phyloP scores from a whole-genome alignment of 1,140 invertebrate species.

The Aphaenogaster ashmeadi region DNA sequence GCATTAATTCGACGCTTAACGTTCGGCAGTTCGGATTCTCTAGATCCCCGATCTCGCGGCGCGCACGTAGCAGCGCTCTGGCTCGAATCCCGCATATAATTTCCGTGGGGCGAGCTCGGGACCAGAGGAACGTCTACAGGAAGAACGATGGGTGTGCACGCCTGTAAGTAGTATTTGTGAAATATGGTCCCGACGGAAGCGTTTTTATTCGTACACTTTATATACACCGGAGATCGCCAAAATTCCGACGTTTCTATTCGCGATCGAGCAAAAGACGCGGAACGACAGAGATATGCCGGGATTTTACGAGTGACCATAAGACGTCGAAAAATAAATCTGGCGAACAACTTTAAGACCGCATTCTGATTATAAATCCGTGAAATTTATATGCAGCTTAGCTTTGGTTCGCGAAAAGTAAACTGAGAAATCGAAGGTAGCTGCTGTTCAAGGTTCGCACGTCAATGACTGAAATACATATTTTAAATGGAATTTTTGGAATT shows the following conservation, averaged over 20 bases:
- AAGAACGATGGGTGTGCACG: slow-evolving; percentile 74
- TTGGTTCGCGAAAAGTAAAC: background rate
- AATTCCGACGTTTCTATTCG: slow-evolving; percentile 70
- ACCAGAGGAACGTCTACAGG: slow-evolving; percentile 53
- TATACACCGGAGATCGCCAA: slow-evolving; percentile 72
- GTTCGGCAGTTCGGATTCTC: slow-evolving; percentile 58
- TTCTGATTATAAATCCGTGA: slow-evolving; percentile 22
- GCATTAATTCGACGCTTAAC: slow-evolving; percentile 72
- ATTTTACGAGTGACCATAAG: slow-evolving; percentile 45
- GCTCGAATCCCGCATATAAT: slow-evolving; percentile 77
- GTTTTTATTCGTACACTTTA: slow-evolving; percentile 74
- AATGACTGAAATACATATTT: background rate
- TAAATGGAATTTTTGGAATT: background rate
- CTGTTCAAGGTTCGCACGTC: background rate
- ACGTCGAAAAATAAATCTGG: slow-evolving; percentile 15
- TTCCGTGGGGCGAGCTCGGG: slow-evolving; percentile 60
- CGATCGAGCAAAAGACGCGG: slow-evolving; percentile 55
- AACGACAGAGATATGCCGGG: slow-evolving; percentile 13
- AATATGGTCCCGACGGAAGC: slow-evolving; percentile 75
- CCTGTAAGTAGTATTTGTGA: slow-evolving; percentile 76
- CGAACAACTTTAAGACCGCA: background rate
- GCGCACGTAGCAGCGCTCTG: slow-evolving; percentile 60
- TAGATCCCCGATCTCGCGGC: slow-evolving; percentile 16
- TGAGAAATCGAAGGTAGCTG: background rate
- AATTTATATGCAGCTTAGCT: background rate